phyloP scores from a whole-genome alignment of 1,140 invertebrate species.

The Asobara japonica region DNA sequence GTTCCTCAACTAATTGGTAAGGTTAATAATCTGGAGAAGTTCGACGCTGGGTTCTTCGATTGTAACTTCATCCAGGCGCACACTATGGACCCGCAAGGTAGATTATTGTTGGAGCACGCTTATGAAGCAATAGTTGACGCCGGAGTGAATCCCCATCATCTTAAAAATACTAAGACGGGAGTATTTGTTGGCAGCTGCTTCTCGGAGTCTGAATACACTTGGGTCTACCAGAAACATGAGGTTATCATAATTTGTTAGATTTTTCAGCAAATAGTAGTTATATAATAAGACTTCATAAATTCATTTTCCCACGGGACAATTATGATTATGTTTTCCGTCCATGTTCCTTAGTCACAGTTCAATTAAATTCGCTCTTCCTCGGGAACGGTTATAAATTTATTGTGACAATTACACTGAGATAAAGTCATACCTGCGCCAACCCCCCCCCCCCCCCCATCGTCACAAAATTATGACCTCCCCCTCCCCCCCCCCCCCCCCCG shows the following conservation, averaged over 20 bases:
- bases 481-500: too few species aligned
- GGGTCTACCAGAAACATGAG: slow-evolving; percentile 74
- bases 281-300: too few species aligned
- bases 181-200: slow-evolving; percentile 85
- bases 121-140: slow-evolving; percentile 91
- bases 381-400: too few species aligned
- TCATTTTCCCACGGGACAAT: too few species aligned
- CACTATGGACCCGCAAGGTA: slow-evolving; percentile 88
- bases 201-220: slow-evolving; percentile 79
- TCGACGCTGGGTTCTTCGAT: slow-evolving; percentile 85
- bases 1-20: slow-evolving; percentile 82
- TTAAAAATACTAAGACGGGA: slow-evolving; percentile 79
- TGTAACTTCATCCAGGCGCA: slow-evolving; percentile 86
- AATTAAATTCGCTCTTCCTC: too few species aligned
- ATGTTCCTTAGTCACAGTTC: too few species aligned
- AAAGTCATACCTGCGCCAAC: too few species aligned
- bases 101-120: slow-evolving; percentile 84
- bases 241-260: slow-evolving; percentile 35
- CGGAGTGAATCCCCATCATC: slow-evolving; percentile 68
- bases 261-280: not conserved
- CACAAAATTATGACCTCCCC: too few species aligned
- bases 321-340: too few species aligned
- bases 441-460: too few species aligned
- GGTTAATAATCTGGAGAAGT: slow-evolving; percentile 81
- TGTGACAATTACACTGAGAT: too few species aligned